These are phyloP conservation scores for Orgyia antiqua DNA, from an alignment of 2,888 invertebrate species.

Conservation along the genomic window DNA sequence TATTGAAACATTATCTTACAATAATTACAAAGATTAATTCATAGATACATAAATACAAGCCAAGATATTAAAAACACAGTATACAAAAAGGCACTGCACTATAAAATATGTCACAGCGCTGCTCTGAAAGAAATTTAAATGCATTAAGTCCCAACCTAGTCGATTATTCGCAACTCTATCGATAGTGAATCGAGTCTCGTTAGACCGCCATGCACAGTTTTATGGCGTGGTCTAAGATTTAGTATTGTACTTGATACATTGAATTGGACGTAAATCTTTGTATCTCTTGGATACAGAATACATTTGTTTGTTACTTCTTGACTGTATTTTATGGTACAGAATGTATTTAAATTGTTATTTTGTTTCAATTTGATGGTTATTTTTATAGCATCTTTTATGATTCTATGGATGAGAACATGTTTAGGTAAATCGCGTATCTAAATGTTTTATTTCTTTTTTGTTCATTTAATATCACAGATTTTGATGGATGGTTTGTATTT, in stretches of 20 bases:
- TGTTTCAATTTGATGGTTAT: too few species aligned
- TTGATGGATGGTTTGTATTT: too few species aligned
- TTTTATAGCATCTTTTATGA: too few species aligned
- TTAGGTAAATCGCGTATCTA: too few species aligned
- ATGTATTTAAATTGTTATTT: too few species aligned
- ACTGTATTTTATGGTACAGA: too few species aligned
- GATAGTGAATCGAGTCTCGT: slow-evolving; percentile 12
- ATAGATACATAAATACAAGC: too few species aligned
- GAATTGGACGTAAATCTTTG: slow-evolving; percentile 14
- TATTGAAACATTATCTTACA: too few species aligned
- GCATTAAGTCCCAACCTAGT: slow-evolving; percentile 23
- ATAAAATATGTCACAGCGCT: background rate
- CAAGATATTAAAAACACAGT: slow-evolving; percentile 1
- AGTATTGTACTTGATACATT: slow-evolving; percentile 11
- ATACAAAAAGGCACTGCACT: background rate
- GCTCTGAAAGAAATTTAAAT: slow-evolving; percentile 24
- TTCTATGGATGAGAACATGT: too few species aligned
- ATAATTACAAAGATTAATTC: too few species aligned
- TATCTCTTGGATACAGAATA: slow-evolving; percentile 3
- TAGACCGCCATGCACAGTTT: slow-evolving; percentile 16
- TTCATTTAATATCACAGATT: too few species aligned
- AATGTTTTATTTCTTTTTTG: too few species aligned
- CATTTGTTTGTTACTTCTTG: slow-evolving; percentile 3
- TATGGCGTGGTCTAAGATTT: slow-evolving; percentile 22
- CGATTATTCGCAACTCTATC: slow-evolving; percentile 18